Base-by-base conservation (phyloP, 2,113 vertebrate species). In the Procavia capensis region DNA sequence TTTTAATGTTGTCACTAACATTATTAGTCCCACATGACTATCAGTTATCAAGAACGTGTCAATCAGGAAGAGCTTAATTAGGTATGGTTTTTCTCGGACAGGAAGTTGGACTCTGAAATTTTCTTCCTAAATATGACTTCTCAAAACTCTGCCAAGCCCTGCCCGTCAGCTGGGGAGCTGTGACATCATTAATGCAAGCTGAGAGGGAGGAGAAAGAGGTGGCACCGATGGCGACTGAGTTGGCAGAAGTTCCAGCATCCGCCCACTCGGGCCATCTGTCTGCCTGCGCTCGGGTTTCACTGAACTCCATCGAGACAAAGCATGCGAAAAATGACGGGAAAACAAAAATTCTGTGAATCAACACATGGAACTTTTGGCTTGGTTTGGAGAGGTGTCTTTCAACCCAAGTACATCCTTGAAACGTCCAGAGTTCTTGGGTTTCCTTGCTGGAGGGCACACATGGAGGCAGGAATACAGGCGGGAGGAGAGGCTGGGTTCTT, bases 311-410 rank as follows among this genome's bases (percentile, higher is more conserved):
- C 57, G 54, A 83, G 82, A 87, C 13, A 9, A 94, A 80, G 54
- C 36, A 63, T 10, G 2, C 25, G 9, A 34, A 59, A 27, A n/a
- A 47, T 24, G 41, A 59, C 3, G 10, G 24, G 5, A 7, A 10
- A 22, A 36, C 24, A 63, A 13, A 39, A 54, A 43, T 31, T 50
- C 70, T 63, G 16, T 10, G 16, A 9, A 13, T 43, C 16, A 59
- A 81, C 24, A 8, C 1, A 0, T 14, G 9, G 43, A 47, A 17
- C 4, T 17, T 5, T 63, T 11, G 36, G n/a, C 0, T 22, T 31
- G 50, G 6, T 27, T 3, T 8, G 47, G 29, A 64, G 24, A 20
- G 10, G n/a, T 29, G 5, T 9, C 54, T 43, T 22, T 45, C 24
- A 9, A 31, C 39, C 3, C 68, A 45, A 25, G 54, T 9, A 5